Conservation (phyloP, 1,140 invertebrate genomes). For the Brachionus koreanus region DNA sequence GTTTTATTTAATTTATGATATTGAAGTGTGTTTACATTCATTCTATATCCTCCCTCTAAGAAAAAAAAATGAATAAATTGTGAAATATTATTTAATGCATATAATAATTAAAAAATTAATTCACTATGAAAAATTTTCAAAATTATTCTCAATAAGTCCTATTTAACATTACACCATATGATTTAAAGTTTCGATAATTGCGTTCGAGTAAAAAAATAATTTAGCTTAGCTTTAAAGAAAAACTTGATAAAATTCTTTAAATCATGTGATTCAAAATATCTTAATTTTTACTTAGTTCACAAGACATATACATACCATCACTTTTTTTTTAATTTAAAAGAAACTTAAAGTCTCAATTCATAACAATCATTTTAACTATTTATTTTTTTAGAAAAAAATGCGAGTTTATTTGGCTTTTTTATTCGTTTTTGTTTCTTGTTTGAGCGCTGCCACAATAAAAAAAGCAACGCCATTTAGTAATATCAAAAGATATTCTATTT, state of each 20-base stretch:
- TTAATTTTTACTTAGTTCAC: background rate
- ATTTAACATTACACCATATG: background rate
- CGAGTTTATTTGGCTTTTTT: background rate
- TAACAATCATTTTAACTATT: background rate
- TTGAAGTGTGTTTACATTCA: too few relatives aligned
- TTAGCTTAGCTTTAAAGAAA: background rate
- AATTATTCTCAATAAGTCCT: background rate
- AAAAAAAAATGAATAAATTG: background rate
- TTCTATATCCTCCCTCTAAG: too few relatives aligned
- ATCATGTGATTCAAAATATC: background rate
- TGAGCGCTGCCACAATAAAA: conserved; percentile 30
- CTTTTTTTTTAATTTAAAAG: background rate
- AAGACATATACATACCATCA: background rate
- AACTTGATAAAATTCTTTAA: background rate
- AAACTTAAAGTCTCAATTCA: background rate
- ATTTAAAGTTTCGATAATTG: background rate
- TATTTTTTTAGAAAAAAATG: background rate
- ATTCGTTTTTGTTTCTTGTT: background rate
- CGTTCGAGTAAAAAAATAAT: background rate
- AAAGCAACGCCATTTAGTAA: conserved; percentile 36
- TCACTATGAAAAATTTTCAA: background rate
- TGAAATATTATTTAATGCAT: background rate
- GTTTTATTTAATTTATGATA: too few relatives aligned
- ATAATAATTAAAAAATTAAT: background rate
- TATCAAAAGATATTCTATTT: conserved; percentile 21